Conservation (phyloP, 2,797 vertebrate species). For the Crenichthys baileyi region DNA sequence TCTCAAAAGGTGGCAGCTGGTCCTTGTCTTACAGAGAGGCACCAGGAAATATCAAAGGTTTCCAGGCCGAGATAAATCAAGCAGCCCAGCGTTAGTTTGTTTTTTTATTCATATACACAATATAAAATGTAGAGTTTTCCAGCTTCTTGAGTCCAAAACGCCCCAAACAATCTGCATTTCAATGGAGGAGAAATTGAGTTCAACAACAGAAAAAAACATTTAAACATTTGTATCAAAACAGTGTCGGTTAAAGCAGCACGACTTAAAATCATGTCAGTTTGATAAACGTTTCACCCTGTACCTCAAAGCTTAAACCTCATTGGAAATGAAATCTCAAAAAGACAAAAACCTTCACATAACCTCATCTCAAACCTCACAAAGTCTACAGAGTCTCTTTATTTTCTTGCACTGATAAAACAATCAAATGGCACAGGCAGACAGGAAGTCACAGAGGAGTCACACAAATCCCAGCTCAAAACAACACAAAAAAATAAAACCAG, state of each 20-base stretch:
- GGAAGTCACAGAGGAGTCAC: constrained; percentile 8
- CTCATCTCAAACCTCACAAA: constrained; percentile 4
- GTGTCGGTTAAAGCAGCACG: constrained; percentile 40
- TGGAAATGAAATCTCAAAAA: constrained; percentile 65
- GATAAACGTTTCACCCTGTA: constrained; percentile 52
- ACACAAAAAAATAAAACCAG: constrained; percentile 22
- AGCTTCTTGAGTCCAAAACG: constrained; percentile 3
- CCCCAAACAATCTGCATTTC: neutral
- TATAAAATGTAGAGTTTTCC: constrained; percentile 30
- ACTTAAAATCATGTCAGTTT: constrained; percentile 32
- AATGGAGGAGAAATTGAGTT: constrained; percentile 8
- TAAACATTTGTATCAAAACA: constrained; percentile 13
- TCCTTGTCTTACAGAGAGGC: constrained; percentile 12
- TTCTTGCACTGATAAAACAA: constrained; percentile 36
- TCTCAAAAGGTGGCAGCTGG: neutral
- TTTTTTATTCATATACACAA: constrained; percentile 15
- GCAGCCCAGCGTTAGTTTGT: neutral
- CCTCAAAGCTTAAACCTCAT: constrained; percentile 50
- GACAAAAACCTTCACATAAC: constrained; percentile 41
- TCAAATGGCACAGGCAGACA: constrained; percentile 60
- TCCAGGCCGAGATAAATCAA: constrained; percentile 3
- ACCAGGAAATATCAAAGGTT: constrained; percentile 37
- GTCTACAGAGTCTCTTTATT: constrained; percentile 21
- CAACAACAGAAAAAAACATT: neutral
- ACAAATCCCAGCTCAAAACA: constrained; percentile 20